Evolutionary conservation across 1,140 invertebrate genomes (phyloP).

Genomic region (Anoplophora glabripennis): DNA sequence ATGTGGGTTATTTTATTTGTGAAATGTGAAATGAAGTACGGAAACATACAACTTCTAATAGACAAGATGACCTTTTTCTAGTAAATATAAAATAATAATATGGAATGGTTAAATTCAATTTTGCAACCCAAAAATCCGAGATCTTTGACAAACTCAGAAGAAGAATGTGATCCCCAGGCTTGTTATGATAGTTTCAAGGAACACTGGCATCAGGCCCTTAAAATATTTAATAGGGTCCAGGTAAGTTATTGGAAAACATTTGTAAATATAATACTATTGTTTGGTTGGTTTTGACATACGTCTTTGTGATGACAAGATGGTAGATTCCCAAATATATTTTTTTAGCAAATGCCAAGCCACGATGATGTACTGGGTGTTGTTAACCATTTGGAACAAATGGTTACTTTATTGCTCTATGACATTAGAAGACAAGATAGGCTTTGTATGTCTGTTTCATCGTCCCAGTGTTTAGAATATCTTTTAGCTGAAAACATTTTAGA

Average conservation of each 20-base stretch:
- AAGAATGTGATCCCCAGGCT: conserved; percentile 67
- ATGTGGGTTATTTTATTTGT: no score
- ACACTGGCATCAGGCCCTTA: conserved; percentile 89
- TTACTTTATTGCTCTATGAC: conserved; percentile 83
- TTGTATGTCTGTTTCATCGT: conserved; percentile 52
- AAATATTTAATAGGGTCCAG: conserved; percentile 70
- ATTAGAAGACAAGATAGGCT: conserved; percentile 54
- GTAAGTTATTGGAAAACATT: conserved; percentile 23
- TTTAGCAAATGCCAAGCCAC: conserved; percentile 55
- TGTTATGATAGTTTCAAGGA: conserved; percentile 91
- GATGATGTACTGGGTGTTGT: conserved; percentile 88
- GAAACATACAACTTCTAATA: no score
- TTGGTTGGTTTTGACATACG: no score
- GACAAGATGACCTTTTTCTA: no score
- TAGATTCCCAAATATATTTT: background rate
- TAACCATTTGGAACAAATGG: conserved; percentile 90
- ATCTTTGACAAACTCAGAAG: conserved; percentile 36
- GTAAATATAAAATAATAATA: conserved; percentile 16
- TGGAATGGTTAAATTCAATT: conserved; percentile 38
- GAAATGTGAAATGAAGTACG: no score
- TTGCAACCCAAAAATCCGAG: conserved; percentile 36
- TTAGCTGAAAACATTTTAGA: conserved; percentile 75
- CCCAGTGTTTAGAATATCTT: conserved; percentile 72
- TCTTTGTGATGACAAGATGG: background rate
- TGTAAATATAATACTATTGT: background rate